Percentiles rank a stretch among this genome's conserved stretches.
phyloP scores from a whole-genome alignment of 2,888 invertebrate genomes.

The Habrosyne pyritoides region DNA sequence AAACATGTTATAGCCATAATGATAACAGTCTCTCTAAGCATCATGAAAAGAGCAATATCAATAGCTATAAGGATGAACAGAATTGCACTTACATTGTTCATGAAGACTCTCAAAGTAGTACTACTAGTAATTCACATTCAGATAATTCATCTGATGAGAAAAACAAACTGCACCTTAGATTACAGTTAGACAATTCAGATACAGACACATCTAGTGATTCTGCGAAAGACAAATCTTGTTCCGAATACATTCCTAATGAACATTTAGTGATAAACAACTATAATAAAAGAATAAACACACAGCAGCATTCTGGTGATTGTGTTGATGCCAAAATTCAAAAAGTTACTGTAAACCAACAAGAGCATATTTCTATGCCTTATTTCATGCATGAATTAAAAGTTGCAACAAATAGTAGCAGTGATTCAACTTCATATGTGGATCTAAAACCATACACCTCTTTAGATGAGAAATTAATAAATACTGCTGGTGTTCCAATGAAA shows the following conservation, averaged over 20 bases:
- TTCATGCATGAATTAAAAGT: slow-evolving; percentile 47
- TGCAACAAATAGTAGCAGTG: slow-evolving; percentile 62
- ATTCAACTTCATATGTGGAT: slow-evolving; percentile 73
- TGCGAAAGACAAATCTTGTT: slow-evolving; percentile 66
- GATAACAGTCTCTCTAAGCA: slow-evolving; percentile 25
- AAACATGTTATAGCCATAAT: slow-evolving; percentile 5
- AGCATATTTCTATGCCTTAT: slow-evolving; percentile 18
- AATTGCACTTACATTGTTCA: slow-evolving; percentile 77
- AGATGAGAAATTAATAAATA: slow-evolving; percentile 63
- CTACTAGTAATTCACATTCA: slow-evolving; percentile 69
- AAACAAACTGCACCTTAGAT: slow-evolving; percentile 67
- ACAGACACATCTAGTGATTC: slow-evolving; percentile 79
- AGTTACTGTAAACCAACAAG: slow-evolving; percentile 11
- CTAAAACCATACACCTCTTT: slow-evolving; percentile 63
- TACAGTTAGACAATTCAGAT: slow-evolving; percentile 74
- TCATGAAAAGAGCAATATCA: slow-evolving; percentile 41
- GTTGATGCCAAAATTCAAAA: slow-evolving; percentile 26
- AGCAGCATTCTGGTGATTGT: slow-evolving; percentile 21
- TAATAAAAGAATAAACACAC: slow-evolving; percentile 14
- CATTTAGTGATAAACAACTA: slow-evolving; percentile 47
- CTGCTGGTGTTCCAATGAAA: slow-evolving; percentile 52
- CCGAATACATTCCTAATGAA: slow-evolving; percentile 73
- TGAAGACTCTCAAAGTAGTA: slow-evolving; percentile 66
- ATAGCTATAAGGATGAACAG: slow-evolving; percentile 56
- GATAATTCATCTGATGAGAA: slow-evolving; percentile 77